Evolutionary conservation across 2,113 vertebrate species (phyloP), one percentile per base, ranked within the genome.

Genomic region (Synchiropus splendidus): DNA sequence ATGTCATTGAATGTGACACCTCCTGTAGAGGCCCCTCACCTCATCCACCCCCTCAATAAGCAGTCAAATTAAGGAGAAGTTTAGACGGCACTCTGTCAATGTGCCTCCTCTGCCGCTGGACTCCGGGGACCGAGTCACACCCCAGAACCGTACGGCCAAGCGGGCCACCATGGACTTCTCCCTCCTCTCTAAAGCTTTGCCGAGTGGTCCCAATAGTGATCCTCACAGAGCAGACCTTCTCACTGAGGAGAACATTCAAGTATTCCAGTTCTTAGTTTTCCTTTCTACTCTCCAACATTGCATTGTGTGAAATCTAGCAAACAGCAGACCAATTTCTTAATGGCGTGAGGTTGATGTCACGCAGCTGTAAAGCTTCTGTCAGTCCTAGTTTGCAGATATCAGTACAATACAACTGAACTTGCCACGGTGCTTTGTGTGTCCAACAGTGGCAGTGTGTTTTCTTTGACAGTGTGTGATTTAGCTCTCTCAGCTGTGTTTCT

Each of bases 151-250:
- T 51, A 82, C 70, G 39, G 75, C 74, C 68, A 88, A 90, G 60
- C 85, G 90, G 41, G 76, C 87, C 83, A 96, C 93, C 44, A 70
- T 95, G 91, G 92, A 96, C 71, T 94, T 97, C 76, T 94, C 92
- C 45, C 75, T 92, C 41, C 85, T 97, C 43, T 83, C 82, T 5
- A 45, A 69, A 31, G 84, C 85, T 10, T 49, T 82, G 39, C 36
- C 53, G 16, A n/a, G 21, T 32, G 45, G 55, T 56, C 67, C 39
- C 6, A 58, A 54, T 18, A 39, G 21, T 18, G 62, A 61, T 9
- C 18, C 6, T 30, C 31, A 42, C 39, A 59, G 17, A 27, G 15
- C 42, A 5, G 45, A 9, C 18, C 42, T 30, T 46, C n/a, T 33
- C 52, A 36, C 39, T 2, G 48, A 37, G 18, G 69, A 69, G 37